Evolutionary conservation across 1,140 invertebrate species (phyloP), one percentile per base, ranked within the genome.

Genomic region (Bombus picipes): DNA sequence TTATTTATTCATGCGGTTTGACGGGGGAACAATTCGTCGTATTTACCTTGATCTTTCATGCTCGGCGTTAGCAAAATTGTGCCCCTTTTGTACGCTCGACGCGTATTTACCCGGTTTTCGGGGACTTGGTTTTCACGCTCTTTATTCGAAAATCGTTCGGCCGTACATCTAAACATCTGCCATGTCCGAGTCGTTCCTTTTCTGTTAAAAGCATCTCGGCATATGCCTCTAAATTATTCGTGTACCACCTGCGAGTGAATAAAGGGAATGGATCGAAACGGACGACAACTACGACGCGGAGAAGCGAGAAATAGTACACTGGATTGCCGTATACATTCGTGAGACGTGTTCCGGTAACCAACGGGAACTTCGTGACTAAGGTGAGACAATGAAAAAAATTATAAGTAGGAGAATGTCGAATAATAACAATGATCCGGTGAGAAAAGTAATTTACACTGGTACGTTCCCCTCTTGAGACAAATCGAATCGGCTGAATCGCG

Each of bases 1-100:
- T 94, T 93, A 94, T 90, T 93, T 91, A 94, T 94, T 94, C 94
- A 93, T 92, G 92, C 87, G 89, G 88, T 91, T 93, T 91, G 93
- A 94, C 91, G 92, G 93, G 89, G 88, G 92, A 94, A 94, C 93
- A 94, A 94, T 94, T 85, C 85, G 76, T 77, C 83, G 91, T 92
- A 93, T 94, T 94, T 93, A 91, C 93, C 88, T 87, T 74, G 78
- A 88, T 91, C 91, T 92, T 94, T 92, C 90, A 93, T 90, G 91
- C 92, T 93, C 76, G 66, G 75, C 87, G 87, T 87, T 84, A 85
- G 76, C 85, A 89, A 92, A 91, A 91, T 92, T 92, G 92, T 92
- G 84, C 89, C 85, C 84, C 89, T 81, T 92, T 90, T 90, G 85
- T 88, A 74, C 85, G 65, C 57, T 75, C 43, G 39, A 3, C 82